phyloP scores from a whole-genome alignment of 2,113 vertebrate species.

The Hypocryptadius cinnamomeus region DNA sequence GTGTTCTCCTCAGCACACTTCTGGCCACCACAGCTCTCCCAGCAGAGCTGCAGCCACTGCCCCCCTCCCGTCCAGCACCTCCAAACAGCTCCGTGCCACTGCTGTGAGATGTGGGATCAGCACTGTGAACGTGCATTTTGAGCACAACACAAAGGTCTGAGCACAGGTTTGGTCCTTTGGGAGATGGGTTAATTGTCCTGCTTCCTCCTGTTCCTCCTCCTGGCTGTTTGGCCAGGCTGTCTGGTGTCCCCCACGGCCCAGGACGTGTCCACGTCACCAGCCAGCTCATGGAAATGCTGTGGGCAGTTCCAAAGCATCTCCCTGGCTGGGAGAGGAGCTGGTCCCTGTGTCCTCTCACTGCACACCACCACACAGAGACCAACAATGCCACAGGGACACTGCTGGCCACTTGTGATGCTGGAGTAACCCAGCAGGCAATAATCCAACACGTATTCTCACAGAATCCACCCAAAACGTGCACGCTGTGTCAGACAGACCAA shows the following conservation, averaged over 20 bases:
- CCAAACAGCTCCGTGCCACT: neutral
- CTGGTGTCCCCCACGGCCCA: accelerated
- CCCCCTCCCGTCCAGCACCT: neutral
- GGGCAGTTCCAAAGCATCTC: neutral
- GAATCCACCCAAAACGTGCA: neutral
- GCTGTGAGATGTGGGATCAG: neutral
- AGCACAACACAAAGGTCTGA: neutral
- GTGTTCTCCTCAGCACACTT: accelerated
- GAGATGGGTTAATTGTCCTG: neutral
- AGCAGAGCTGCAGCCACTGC: neutral
- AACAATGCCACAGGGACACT: neutral
- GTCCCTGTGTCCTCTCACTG: too few relatives aligned
- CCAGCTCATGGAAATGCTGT: accelerated
- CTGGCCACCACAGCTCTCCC: neutral
- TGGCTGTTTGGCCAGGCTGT: accelerated
- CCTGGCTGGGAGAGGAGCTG: neutral
- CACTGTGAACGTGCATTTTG: neutral
- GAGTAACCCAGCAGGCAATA: neutral
- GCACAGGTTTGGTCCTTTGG: neutral
- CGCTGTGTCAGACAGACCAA: neutral
- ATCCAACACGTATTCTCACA: accelerated
- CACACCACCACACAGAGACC: accelerated
- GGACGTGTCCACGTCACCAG: accelerated
- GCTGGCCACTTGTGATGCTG: accelerated
- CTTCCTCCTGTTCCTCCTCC: neutral